Base-by-base conservation (phyloP, 2,113 vertebrate species). In the Hyla sarda region DNA sequence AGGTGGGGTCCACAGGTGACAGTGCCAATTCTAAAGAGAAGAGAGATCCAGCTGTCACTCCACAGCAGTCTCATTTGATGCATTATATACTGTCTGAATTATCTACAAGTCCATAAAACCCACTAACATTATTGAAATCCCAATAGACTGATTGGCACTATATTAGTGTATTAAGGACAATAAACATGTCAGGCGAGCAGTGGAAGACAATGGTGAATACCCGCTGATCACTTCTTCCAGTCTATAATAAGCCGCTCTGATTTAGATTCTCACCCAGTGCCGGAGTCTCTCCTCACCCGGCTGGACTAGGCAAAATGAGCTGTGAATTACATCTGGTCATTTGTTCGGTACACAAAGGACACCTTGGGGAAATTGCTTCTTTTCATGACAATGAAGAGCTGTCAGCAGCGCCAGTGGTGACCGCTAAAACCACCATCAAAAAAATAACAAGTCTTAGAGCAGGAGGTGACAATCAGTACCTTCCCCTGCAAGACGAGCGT, bases 311-410 rank as follows among this genome's bases (percentile, higher is more conserved):
- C 14, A 11, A 0, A n/a, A 52, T 2, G 8, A 13, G 52, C 34
- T 4, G 34, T 19, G 56, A 47, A 81, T 47, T 16, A 14, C 19
- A 1, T 79, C 13, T 17, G 45, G 56, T 30, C 78, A 81, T 47
- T 77, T 65, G 3, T 47, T 62, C 56, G 7, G 32, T 30, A 47
- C 34, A 47, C 78, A 65, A 23, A 60, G 37, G 58, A 81, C 34
- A 65, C 77, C 47, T 45, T 8, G 6, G n/a, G 23, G 58, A 81
- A 81, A 81, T 62, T 62, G 78, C 56, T 65, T 65, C 56, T 47
- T 17, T 62, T 81, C 78, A 81, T 47, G 78, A 65, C 58, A 62
- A 80, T n/a, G 56, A 81, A 19, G 78, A 62, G 21, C 78, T 62
- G 78, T 81, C 78, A 45, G 52, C 28, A 60, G 77, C 32, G 21